These are phyloP conservation scores for Tachysurus fulvidraco DNA, from an alignment of 2,113 vertebrate species.

Conservation along the genomic window DNA sequence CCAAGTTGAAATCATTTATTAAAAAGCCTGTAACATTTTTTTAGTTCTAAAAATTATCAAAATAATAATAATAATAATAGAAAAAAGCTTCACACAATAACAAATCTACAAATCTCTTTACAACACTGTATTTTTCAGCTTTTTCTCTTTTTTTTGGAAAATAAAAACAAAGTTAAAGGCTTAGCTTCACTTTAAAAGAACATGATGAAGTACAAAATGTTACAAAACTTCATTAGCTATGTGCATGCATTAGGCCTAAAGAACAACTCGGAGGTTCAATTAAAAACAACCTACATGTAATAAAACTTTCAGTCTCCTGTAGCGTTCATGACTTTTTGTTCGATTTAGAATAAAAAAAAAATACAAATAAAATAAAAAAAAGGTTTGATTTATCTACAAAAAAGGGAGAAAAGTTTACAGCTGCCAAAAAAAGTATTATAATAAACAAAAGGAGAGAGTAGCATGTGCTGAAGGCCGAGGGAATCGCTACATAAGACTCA, in stretches of 20 bases:
- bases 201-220: conserved; percentile 25
- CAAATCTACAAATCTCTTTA: conserved; percentile 58
- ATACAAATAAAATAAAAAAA: background rate
- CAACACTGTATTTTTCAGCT: conserved; percentile 29
- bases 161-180: conserved; percentile 38
- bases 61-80: conserved; percentile 35
- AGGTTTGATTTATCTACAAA: conserved; percentile 45
- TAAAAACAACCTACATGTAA: conserved; percentile 14
- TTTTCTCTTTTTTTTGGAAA: conserved; percentile 15
- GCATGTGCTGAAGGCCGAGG: background rate
- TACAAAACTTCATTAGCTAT: conserved; percentile 55
- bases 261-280: background rate
- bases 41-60: conserved; percentile 54
- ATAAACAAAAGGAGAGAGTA: conserved; percentile 10
- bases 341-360: background rate
- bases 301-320: background rate
- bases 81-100: conserved; percentile 47
- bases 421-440: conserved; percentile 34
- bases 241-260: conserved; percentile 49
- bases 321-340: background rate
- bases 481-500: background rate
- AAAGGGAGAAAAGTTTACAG: background rate
- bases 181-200: conserved; percentile 50
- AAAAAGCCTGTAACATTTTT: conserved; percentile 51
- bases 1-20: conserved; percentile 59